Conservation (phyloP, 2,888 invertebrate genomes). For the Dysmachus trigonus region DNA sequence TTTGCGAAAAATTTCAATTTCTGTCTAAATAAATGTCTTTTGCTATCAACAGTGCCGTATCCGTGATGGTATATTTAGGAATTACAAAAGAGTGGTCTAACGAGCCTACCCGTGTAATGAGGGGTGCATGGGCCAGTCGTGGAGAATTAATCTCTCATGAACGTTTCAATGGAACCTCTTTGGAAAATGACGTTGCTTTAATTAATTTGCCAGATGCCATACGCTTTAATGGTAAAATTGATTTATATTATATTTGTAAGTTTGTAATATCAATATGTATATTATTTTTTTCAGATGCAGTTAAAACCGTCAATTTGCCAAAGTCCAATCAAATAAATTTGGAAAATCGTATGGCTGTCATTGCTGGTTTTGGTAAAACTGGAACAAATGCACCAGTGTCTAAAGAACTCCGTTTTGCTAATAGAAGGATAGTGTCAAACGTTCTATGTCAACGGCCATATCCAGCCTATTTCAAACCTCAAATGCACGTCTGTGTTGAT, state of each 20-base stretch:
- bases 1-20: neutral
- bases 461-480: neutral
- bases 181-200: constrained; percentile 61
- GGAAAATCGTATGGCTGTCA: neutral
- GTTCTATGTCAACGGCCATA: neutral
- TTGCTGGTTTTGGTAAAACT: constrained; percentile 16
- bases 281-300: neutral
- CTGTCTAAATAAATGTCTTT: neutral
- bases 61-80: constrained; percentile 22
- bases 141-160: constrained; percentile 57
- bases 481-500: constrained; percentile 56
- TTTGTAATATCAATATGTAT: neutral
- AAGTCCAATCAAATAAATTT: neutral
- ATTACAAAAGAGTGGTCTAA: neutral
- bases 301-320: neutral
- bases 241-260: neutral
- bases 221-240: constrained; percentile 57
- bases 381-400: neutral
- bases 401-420: neutral
- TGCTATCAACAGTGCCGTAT: neutral
- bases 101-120: constrained; percentile 24
- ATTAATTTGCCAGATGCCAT: constrained; percentile 59
- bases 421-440: neutral
- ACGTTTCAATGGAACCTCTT: constrained; percentile 59
- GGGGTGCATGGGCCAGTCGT: neutral